Evolutionary conservation across 1,140 invertebrate genomes (phyloP), one percentile per base, ranked within the genome.

Genomic region (Bilobella aurantiaca): DNA sequence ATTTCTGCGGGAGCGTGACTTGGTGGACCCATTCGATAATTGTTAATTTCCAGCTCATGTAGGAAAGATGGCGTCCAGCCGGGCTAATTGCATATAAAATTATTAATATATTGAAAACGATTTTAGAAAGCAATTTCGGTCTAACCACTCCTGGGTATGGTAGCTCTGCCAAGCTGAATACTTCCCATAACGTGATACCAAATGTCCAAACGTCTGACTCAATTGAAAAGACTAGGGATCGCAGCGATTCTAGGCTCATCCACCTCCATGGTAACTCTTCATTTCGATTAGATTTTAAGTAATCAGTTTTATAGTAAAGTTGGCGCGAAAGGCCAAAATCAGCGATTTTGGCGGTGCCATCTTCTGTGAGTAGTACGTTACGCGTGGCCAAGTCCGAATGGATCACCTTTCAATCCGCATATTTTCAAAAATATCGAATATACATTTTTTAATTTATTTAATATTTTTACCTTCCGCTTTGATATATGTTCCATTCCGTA

Each of bases 111-210:
- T n/a, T n/a, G n/a, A n/a, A n/a, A n/a, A n/a, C n/a, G n/a, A n/a
- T n/a, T n/a, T n/a, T n/a, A n/a, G n/a, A n/a, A n/a, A n/a, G n/a
- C n/a, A n/a, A n/a, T n/a, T n/a, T n/a, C n/a, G n/a, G n/a, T n/a
- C n/a, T n/a, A n/a, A n/a, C n/a, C n/a, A 90, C 81, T 25, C 84
- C 84, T 1, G 90, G 87, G 78, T 93, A 97, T 0, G 93, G 93
- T 71, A 88, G 86, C 72, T 85, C 80, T 1, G 92, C 93, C 73
- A 86, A 88, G 0, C 90, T 87, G 79, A 91, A 96, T 87, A 96
- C 93, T 81, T 96, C 93, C 93, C 93, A 97, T 23, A 96, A 79
- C 12, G 59, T 62, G 14, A 62, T 14, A 5, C 59, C 58, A 59
- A 59, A 59, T 32, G 58, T 14, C 58, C 58, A 59, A 27, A 59